Base-by-base conservation (phyloP, 1,140 invertebrate species). In the Riptortus pedestris region DNA sequence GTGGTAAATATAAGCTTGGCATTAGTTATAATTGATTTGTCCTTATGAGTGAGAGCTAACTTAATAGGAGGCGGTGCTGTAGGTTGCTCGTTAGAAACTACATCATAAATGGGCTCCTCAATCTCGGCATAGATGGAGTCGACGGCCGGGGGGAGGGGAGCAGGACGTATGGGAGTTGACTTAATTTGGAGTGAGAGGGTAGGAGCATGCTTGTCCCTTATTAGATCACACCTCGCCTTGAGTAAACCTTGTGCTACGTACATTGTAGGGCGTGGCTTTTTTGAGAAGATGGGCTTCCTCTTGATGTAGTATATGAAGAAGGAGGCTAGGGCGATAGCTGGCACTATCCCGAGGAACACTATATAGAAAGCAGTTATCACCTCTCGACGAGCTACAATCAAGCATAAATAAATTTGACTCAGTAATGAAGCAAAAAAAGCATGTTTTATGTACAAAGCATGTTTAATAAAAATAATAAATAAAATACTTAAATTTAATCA, bases 271-370 rank as follows among this genome's bases (percentile, higher is more conserved):
- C 62, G 38, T 77, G 9, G 68, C 60, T 69, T 67, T 48, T 67
- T 69, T 38, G 65, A 51, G 57, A 71, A 67, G 28, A 55, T 12
- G 16, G 48, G 28, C 16, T 47, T 31, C 33, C 60, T 48, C 48
- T 65, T 67, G 52, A 66, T 58, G 65, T 88, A 87, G 79, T 91
- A 93, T 12, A 84, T 72, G 2, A 87, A 74, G 67, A 90, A 81
- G 2, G 80, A 77, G 0, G 83, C 62, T 1, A 90, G 70, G 0
- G 84, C 78, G 14, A 84, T 66, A 55, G 83, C 73, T 7, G 91
- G 90, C 33, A 93, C 72, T 55, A 95, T 84, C 5, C 88, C 83
- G 66, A 94, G 79, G 79, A 95, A 92, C 62, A 93, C 81, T 55
- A 93, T 80, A 71, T 86, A 89, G 75, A 93, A 76, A 33, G 83